A percentile compares a stretch with the other conserved stretches of the same genome.
Evolutionary conservation across 1,140 invertebrate species (phyloP).

Genomic region (Drosophila nigrodunni): DNA sequence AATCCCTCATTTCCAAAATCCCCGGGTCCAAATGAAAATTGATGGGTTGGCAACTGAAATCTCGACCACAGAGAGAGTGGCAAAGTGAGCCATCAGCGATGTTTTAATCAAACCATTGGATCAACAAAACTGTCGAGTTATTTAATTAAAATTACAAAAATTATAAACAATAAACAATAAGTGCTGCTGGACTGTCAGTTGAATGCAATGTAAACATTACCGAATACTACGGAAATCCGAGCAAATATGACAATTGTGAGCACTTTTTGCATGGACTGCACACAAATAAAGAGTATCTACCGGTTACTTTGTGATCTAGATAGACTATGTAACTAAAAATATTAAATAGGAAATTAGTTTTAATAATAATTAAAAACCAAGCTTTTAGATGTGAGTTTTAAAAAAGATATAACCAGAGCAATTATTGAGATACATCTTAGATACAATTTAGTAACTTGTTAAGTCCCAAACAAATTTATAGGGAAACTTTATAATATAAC

Average conservation of each 20-base stretch:
- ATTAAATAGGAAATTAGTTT: too few relatives aligned
- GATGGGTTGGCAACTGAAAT: slow-evolving; percentile 26
- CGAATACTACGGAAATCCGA: slow-evolving; percentile 38
- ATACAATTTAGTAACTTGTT: too few relatives aligned
- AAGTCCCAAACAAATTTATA: too few relatives aligned
- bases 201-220: slow-evolving; percentile 69
- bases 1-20: slow-evolving; percentile 20
- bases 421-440: too few relatives aligned
- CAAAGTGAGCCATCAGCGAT: slow-evolving; percentile 69
- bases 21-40: slow-evolving; percentile 58
- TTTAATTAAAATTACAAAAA: slow-evolving; percentile 82
- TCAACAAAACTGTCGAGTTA: slow-evolving; percentile 53
- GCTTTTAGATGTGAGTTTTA: too few relatives aligned
- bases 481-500: too few relatives aligned
- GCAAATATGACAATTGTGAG: slow-evolving; percentile 50
- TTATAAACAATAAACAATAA: slow-evolving; percentile 72
- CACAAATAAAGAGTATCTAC: background rate
- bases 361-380: too few relatives aligned
- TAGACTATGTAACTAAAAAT: background rate
- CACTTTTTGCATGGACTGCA: slow-evolving; percentile 27
- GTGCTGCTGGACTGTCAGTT: slow-evolving; percentile 45
- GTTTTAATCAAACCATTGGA: slow-evolving; percentile 49
- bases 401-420: too few relatives aligned
- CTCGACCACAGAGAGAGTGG: slow-evolving; percentile 37
- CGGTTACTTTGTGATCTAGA: background rate